These are phyloP conservation scores for Callipepla squamata DNA, from an alignment of 2,113 vertebrate species.

Conservation along the genomic window DNA sequence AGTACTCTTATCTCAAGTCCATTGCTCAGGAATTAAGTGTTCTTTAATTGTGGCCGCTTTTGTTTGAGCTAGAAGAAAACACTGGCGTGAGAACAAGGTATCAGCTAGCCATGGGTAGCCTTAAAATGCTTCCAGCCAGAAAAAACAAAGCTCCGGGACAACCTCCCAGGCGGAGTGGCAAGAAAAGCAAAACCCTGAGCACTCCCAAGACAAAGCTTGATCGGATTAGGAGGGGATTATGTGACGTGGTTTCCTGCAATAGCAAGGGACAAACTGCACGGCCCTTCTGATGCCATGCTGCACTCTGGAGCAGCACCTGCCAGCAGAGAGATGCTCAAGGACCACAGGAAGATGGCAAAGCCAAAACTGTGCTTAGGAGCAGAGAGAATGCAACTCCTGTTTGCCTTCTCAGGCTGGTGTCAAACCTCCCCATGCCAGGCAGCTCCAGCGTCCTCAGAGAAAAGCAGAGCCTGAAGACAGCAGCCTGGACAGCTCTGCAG, in stretches of 20 bases:
- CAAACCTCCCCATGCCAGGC: background rate
- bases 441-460: background rate
- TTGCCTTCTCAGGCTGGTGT: background rate
- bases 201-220: conserved; percentile 34
- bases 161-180: conserved; percentile 53
- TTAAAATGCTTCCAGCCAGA: conserved; percentile 37
- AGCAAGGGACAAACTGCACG: background rate
- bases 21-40: conserved; percentile 21
- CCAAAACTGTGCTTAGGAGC: background rate
- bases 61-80: conserved; percentile 51
- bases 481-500: background rate
- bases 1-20: background rate
- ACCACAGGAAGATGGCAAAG: background rate
- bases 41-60: conserved; percentile 49
- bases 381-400: background rate
- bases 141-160: conserved; percentile 62
- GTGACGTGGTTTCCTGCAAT: conserved; percentile 38
- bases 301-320: background rate
- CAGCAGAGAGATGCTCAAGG: conserved; percentile 31
- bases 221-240: conserved; percentile 45
- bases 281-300: background rate
- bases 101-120: background rate
- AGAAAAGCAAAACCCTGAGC: conserved; percentile 51
- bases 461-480: background rate
- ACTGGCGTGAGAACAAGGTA: conserved; percentile 63